Evolutionary conservation across 2,113 vertebrate genomes (phyloP).

Genomic region (Lampris incognitus): DNA sequence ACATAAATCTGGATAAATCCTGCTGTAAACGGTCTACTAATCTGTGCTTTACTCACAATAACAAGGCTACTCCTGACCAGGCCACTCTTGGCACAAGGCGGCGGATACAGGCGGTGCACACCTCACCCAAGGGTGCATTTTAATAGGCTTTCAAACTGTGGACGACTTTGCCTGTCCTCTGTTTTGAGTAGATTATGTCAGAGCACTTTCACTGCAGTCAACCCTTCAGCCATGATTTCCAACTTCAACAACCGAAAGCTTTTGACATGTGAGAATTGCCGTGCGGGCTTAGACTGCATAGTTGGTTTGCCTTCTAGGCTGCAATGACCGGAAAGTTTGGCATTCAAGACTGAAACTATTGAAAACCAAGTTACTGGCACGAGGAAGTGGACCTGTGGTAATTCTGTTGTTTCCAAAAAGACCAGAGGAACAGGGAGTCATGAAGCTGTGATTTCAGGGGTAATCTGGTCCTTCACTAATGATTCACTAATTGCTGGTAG

Average conservation of each 20-base stretch:
- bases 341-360: background rate
- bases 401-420: conserved; percentile 31
- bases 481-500: conserved; percentile 23
- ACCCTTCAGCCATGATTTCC: conserved; percentile 21
- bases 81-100: conserved; percentile 48
- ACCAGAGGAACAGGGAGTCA: conserved; percentile 4
- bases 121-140: conserved; percentile 71
- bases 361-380: conserved; percentile 19
- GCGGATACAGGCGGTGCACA: conserved; percentile 62
- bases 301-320: background rate
- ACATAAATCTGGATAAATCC: conserved; percentile 67
- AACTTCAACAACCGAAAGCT: conserved; percentile 5
- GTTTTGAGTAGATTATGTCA: conserved; percentile 48
- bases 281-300: background rate
- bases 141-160: conserved; percentile 71
- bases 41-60: conserved; percentile 57
- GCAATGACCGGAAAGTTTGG: background rate
- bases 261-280: background rate
- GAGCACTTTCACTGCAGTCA: conserved; percentile 29
- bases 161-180: conserved; percentile 74
- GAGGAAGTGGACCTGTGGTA: conserved; percentile 11
- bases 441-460: conserved; percentile 15
- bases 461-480: conserved; percentile 12
- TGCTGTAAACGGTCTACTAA: conserved; percentile 65
- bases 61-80: conserved; percentile 73